Evolutionary conservation across 2,888 invertebrate species (phyloP).

Genomic region (Macrosoma leucophasiata): DNA sequence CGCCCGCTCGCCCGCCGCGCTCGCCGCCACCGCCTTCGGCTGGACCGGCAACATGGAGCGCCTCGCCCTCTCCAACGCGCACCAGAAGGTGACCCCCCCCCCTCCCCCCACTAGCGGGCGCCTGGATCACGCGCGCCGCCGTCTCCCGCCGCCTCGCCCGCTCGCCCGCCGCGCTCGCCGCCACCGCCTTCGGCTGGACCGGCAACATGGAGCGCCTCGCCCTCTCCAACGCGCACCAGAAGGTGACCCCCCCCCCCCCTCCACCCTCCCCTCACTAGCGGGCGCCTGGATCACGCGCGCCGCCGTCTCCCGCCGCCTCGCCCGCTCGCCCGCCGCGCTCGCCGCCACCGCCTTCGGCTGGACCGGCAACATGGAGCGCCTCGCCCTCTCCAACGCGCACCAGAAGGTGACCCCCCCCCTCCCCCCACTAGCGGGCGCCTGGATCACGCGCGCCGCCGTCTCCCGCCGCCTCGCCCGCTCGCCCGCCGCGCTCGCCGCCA

Average conservation of each 20-base stretch:
- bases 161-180: constrained; percentile 97
- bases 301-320: constrained; percentile 89
- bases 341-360: constrained; percentile 98
- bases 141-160: constrained; percentile 92
- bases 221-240: constrained; percentile 96
- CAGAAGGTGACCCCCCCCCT: constrained; percentile 95
- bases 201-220: constrained; percentile 99
- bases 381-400: constrained; percentile 96
- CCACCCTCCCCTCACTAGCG: constrained; percentile 90
- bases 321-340: constrained; percentile 95
- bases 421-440: constrained; percentile 84
- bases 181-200: constrained; percentile 98
- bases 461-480: constrained; percentile 93
- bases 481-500: constrained; percentile 97
- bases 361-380: constrained; percentile 99
- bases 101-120: constrained; percentile 86
- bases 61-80: constrained; percentile 95
- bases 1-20: constrained; percentile 94
- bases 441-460: constrained; percentile 84
- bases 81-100: constrained; percentile 94
- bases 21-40: constrained; percentile 97
- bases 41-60: constrained; percentile 99
- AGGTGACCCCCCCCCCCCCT: constrained; percentile 90
- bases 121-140: constrained; percentile 84
- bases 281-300: constrained; percentile 87